Percentiles rank a stretch among this genome's conserved stretches.
Evolutionary conservation across 2,797 vertebrate genomes (phyloP).

Genomic region (Chromis chromis): DNA sequence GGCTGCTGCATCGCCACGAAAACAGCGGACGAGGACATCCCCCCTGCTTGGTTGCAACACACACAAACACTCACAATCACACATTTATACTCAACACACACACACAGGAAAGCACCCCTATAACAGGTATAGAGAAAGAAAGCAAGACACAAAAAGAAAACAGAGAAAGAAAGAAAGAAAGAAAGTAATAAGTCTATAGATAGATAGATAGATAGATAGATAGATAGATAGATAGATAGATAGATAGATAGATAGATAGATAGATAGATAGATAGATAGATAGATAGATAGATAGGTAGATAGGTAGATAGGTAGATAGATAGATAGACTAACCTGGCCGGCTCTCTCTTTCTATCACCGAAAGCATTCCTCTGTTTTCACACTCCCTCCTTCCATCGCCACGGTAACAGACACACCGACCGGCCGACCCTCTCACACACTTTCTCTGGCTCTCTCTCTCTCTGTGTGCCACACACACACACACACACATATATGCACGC

Average conservation of each 20-base stretch:
- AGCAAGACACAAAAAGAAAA: neutral
- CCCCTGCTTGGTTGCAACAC: constrained; percentile 49
- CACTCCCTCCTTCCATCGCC: constrained; percentile 71
- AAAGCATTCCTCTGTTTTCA: constrained; percentile 88
- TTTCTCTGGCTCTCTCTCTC: constrained; percentile 3
- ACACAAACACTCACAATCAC: constrained; percentile 28
- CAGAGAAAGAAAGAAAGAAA: neutral
- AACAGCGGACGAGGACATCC: constrained; percentile 69
- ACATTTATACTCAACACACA: constrained; percentile 7
- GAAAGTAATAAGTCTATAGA: no score
- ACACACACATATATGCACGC: constrained; percentile 1
- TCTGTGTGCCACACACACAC: neutral
- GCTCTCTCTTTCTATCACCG: constrained; percentile 85
- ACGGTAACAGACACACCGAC: constrained; percentile 72
- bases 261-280: constrained; percentile 4
- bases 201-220: no score
- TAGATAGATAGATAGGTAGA: constrained; percentile 2
- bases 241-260: constrained; percentile 6
- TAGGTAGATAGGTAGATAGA: constrained; percentile 14
- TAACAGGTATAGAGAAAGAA: constrained; percentile 5
- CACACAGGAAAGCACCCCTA: constrained; percentile 10
- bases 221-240: constrained; percentile 9
- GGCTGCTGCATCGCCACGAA: constrained; percentile 69
- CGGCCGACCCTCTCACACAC: constrained; percentile 31
- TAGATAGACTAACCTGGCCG: constrained; percentile 84